Evolutionary conservation across 2,797 vertebrate species (phyloP).

Genomic region (Rhinophrynus dorsalis): DNA sequence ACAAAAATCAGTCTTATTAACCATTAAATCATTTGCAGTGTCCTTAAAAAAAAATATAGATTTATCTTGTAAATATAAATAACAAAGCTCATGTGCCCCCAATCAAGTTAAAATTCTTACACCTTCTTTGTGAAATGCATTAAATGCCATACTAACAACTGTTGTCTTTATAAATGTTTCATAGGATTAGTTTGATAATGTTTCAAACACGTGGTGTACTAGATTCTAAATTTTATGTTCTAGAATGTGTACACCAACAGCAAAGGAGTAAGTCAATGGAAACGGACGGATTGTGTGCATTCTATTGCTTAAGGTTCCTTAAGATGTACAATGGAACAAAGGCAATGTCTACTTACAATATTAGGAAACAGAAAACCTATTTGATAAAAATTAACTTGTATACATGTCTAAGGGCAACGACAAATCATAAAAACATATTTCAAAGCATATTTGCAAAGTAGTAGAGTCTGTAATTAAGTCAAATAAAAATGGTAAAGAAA

Average conservation of each 20-base stretch:
- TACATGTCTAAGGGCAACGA: not conserved
- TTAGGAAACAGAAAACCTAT: not conserved
- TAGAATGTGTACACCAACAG: not conserved
- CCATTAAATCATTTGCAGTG: conserved; percentile 67
- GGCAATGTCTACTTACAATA: not conserved
- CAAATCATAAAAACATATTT: not conserved
- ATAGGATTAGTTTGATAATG: conserved; percentile 61
- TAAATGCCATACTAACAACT: conserved; percentile 57
- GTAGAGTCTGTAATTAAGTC: conserved; percentile 1
- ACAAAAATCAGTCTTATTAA: conserved; percentile 71
- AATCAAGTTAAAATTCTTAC: conserved; percentile 76
- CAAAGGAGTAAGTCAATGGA: conserved; percentile 47
- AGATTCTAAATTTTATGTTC: conserved; percentile 45
- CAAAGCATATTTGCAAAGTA: not conserved
- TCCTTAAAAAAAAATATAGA: conserved; percentile 69
- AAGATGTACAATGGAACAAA: conserved; percentile 27
- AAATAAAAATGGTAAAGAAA: conserved; percentile 7
- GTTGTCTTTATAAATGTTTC: conserved; percentile 50
- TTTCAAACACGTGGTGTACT: conserved; percentile 53
- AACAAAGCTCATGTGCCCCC: conserved; percentile 77
- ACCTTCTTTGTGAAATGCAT: conserved; percentile 79
- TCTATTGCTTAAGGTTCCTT: conserved; percentile 69
- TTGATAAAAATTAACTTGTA: not conserved
- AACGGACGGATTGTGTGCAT: conserved; percentile 54
- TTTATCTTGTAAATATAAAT: conserved; percentile 71